Evolutionary conservation across 2,888 invertebrate species (phyloP), one percentile per base, ranked within the genome.

Genomic region (Nephrocerus scutellatus): DNA sequence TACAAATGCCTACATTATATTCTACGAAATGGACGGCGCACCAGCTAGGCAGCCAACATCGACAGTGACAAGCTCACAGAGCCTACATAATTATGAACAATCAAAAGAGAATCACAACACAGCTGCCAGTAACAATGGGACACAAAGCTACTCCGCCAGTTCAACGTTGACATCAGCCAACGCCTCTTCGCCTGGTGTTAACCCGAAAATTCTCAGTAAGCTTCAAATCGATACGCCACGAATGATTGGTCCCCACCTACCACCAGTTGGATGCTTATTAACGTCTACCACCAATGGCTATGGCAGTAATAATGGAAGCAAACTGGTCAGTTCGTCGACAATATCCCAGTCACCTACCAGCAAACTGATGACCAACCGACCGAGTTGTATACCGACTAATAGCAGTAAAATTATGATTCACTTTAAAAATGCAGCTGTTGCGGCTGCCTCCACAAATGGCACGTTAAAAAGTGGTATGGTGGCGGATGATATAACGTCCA

Each of bases 1-100:
- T 52, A 85, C 85, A 32, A 91, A 90, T 59, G 90, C 93, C 0
- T 95, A 95, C 60, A 86, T 95, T 36, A 84, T 95, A 74, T 84
- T 95, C 59, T 95, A 91, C 63, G 89, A 90, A 65, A 73, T 80
- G 69, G 82, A 83, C 32, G 49, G 22, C 16, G 10, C 32, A 31
- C 12, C 41, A 44, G 5, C 23, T 8, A 22, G 8, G 23, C 8
- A 22, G 10, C 8, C 23, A 22, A 37, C 33, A 12, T 24, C 25
- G 10, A 32, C 28, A 9, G 14, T 38, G 35, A 39, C 6, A 37
- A 25, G 12, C 18, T 32, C 23, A 9, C 23, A 22, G 8, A 9
- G 8, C 8, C 8, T 9, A 12, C 29, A 32, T 13, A 10, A 34
- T 19, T 15, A 21, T 23, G 47, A 30, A 15, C 49, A 51, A 30